These are phyloP conservation scores for Rattus rattus DNA, from an alignment of 2,113 vertebrate species.

Conservation along the genomic window DNA sequence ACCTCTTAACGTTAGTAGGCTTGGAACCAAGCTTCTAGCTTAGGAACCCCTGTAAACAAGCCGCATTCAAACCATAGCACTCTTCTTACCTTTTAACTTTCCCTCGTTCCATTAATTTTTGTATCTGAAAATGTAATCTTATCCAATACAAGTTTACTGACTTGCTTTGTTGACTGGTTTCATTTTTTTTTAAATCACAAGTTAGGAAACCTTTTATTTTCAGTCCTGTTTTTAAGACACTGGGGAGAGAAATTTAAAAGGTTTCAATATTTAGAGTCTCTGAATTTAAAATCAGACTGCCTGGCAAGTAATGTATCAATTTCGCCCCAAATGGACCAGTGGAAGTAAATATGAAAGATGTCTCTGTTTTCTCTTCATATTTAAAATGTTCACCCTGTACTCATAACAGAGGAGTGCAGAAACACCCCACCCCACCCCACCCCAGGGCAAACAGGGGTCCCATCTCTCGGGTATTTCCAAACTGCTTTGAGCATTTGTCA, in stretches of 20 bases:
- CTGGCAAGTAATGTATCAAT: neutral
- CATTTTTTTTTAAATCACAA: conserved; percentile 17
- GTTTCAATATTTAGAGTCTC: conserved; percentile 23
- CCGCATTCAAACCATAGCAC: neutral
- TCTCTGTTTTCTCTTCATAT: conserved; percentile 5
- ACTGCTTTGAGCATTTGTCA: neutral
- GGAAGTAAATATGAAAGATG: neutral
- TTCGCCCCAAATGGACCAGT: rapidly evolving
- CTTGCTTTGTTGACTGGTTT: neutral
- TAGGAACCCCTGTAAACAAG: neutral
- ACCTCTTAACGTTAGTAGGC: too few species aligned
- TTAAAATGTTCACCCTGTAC: neutral
- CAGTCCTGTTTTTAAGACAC: neutral
- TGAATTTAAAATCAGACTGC: conserved; percentile 54
- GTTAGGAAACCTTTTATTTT: conserved; percentile 45
- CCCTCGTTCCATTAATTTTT: neutral
- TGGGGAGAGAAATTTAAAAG: conserved; percentile 10
- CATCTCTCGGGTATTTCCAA: neutral
- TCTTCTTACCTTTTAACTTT: neutral
- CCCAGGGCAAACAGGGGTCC: neutral
- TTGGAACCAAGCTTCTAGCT: neutral
- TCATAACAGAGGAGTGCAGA: neutral
- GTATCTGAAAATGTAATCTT: neutral
- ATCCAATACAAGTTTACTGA: neutral
- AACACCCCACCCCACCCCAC: neutral